Conservation (phyloP, 2,888 invertebrate genomes). For the Eristalis pertinax region DNA sequence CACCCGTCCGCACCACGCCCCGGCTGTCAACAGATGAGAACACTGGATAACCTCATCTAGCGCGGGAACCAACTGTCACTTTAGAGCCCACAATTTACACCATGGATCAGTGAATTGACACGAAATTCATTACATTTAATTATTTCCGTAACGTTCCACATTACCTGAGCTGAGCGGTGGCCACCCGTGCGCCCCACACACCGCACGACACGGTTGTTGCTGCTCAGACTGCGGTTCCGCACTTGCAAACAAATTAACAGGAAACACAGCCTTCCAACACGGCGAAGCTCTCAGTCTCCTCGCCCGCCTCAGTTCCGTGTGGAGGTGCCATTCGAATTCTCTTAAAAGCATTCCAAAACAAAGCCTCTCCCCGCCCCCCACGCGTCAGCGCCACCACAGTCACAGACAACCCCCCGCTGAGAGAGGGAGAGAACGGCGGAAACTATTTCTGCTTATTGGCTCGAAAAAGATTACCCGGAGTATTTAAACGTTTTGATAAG, state of each 20-base stretch:
- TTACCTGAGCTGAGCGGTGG: neutral
- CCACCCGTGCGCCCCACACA: neutral
- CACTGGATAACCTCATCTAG: slow-evolving; percentile 44
- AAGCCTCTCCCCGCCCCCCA: neutral
- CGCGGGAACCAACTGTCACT: slow-evolving; percentile 47
- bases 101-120: slow-evolving; percentile 66
- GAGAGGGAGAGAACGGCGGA: slow-evolving; percentile 1
- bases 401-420: neutral
- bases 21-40: neutral
- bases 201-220: neutral
- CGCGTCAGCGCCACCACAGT: no score
- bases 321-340: neutral
- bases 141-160: slow-evolving; percentile 56
- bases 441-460: slow-evolving; percentile 67
- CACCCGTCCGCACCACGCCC: neutral
- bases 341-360: neutral
- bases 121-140: slow-evolving; percentile 71
- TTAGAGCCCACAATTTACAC: slow-evolving; percentile 58
- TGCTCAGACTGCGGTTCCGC: neutral
- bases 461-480: slow-evolving; percentile 57
- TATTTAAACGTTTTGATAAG: slow-evolving; percentile 72
- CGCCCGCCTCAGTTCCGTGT: neutral
- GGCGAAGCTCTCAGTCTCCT: neutral
- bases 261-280: slow-evolving; percentile 19
- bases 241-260: slow-evolving; percentile 48